phyloP scores from a whole-genome alignment of 2,888 invertebrate species.

The Scrobipalpa atriplicella region DNA sequence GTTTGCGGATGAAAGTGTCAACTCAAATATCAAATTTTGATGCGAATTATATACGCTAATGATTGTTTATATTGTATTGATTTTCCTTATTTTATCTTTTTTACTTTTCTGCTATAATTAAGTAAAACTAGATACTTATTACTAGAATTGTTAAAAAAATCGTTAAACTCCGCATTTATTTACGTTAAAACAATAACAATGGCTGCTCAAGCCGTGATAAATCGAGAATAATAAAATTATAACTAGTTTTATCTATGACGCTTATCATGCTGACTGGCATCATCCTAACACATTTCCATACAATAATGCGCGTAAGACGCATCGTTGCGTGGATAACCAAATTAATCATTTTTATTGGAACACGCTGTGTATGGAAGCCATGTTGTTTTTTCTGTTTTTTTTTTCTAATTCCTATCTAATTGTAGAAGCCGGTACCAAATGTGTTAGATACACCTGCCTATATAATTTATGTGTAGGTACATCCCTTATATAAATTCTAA shows the following conservation, averaged over 20 bases:
- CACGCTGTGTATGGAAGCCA: background rate
- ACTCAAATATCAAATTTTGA: too few relatives aligned
- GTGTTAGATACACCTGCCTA: constrained; percentile 25
- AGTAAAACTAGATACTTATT: too few relatives aligned
- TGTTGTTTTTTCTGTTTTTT: background rate
- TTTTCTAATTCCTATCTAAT: constrained; percentile 6
- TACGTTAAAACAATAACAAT: background rate
- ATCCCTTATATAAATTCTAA: background rate
- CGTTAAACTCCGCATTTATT: too few relatives aligned
- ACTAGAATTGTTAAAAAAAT: too few relatives aligned
- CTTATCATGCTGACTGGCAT: constrained; percentile 24
- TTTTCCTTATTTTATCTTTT: too few relatives aligned
- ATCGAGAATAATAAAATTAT: background rate
- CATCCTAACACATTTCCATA: constrained; percentile 5
- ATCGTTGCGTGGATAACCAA: constrained; percentile 16
- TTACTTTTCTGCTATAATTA: too few relatives aligned
- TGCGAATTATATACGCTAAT: too few relatives aligned
- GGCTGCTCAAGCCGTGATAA: background rate
- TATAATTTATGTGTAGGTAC: constrained; percentile 11
- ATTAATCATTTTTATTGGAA: constrained; percentile 18
- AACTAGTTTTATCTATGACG: constrained; percentile 7
- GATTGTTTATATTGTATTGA: too few relatives aligned
- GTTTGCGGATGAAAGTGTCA: too few relatives aligned
- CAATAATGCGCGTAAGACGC: constrained; percentile 7
- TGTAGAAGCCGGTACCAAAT: constrained; percentile 5